A percentile compares a stretch with the other conserved stretches of the same genome.
These are phyloP conservation scores for Eptatretus atami DNA, from an alignment of 2,797 vertebrate species.

Conservation along the genomic window DNA sequence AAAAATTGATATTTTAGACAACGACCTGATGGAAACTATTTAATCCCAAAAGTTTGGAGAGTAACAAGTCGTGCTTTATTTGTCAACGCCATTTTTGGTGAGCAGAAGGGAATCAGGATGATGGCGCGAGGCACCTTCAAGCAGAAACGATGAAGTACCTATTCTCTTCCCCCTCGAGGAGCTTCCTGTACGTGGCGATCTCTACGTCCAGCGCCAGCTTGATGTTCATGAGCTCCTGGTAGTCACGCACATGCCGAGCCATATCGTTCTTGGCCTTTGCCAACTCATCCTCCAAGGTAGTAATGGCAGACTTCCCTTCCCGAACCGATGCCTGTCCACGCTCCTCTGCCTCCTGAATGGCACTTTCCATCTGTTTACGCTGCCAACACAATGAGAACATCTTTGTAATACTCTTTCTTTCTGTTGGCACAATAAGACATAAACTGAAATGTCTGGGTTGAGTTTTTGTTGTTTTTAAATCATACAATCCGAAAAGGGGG, in stretches of 20 bases:
- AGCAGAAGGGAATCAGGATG: no score
- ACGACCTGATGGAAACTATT: no score
- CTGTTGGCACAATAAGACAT: no score
- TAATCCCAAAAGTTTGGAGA: no score
- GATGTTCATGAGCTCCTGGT: constrained; percentile 47
- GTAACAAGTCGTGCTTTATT: no score
- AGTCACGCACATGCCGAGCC: constrained; percentile 24
- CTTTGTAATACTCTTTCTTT: no score
- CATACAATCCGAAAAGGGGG: no score
- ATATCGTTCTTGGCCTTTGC: constrained; percentile 28
- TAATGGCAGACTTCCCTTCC: constrained; percentile 22
- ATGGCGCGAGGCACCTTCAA: no score
- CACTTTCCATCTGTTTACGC: constrained; percentile 25
- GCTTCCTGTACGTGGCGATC: constrained; percentile 28
- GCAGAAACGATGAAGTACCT: constrained; percentile 13
- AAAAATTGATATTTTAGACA: no score
- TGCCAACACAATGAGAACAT: constrained; percentile 10
- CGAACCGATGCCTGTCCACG: constrained; percentile 21
- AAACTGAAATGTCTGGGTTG: no score
- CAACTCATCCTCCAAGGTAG: constrained; percentile 21
- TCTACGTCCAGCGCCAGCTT: constrained; percentile 33
- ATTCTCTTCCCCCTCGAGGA: constrained; percentile 46
- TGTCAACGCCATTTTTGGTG: no score
- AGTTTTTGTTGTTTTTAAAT: no score
- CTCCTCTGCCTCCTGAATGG: constrained; percentile 21